phyloP scores from a whole-genome alignment of 2,113 vertebrate genomes.

The Hippocampus comes region DNA sequence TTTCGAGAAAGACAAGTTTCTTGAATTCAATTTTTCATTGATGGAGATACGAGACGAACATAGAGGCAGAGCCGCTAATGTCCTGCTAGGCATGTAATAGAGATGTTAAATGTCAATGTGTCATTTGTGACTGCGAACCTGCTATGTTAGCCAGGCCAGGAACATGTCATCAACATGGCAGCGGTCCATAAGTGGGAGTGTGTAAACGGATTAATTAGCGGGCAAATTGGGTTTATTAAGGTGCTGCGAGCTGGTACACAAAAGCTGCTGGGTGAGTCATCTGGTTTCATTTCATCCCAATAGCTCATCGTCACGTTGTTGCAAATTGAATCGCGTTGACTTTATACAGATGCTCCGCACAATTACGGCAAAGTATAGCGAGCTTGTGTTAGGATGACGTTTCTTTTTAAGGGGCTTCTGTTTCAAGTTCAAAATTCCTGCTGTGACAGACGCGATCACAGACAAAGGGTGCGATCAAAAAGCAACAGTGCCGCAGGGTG shows the following conservation, averaged over 20 bases:
- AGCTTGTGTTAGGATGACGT: neutral
- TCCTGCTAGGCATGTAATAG: neutral
- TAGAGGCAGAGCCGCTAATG: neutral
- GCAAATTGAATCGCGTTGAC: neutral
- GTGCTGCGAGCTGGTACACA: neutral
- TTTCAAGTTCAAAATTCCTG: neutral
- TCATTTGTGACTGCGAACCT: neutral
- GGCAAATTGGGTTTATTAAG: constrained; percentile 2
- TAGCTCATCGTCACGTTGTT: neutral
- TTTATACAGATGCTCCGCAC: neutral
- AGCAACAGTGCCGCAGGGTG: neutral
- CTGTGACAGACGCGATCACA: neutral
- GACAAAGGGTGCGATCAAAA: neutral
- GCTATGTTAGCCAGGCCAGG: neutral
- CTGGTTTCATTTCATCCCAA: neutral
- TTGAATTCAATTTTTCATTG: neutral
- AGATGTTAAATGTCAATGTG: neutral
- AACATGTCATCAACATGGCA: neutral
- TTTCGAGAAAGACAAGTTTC: no score
- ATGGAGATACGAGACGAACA: neutral
- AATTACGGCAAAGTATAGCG: neutral
- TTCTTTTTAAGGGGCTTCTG: neutral
- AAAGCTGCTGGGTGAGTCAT: neutral
- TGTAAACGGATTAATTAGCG: constrained; percentile 1
- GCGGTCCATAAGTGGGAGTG: neutral